Percentiles rank a stretch among this genome's conserved stretches.
Conservation (phyloP, 2,797 vertebrate genomes). For the Allobates femoralis region DNA sequence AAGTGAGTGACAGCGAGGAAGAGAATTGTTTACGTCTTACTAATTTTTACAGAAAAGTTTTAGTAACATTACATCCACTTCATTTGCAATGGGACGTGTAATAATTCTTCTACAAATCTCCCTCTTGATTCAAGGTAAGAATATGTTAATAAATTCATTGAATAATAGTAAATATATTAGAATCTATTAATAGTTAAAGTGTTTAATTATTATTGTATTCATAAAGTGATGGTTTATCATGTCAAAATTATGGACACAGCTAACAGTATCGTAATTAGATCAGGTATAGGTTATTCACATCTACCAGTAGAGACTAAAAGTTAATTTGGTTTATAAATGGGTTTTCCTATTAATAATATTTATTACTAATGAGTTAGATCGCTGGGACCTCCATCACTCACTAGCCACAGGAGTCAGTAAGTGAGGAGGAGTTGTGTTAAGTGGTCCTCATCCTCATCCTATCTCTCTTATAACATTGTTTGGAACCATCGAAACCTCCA, state of each 20-base stretch:
- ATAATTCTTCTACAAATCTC: constrained; percentile 10
- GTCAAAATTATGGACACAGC: neutral
- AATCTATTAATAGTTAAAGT: neutral
- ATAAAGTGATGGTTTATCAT: neutral
- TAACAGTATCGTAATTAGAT: neutral
- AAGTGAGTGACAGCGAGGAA: constrained; percentile 28
- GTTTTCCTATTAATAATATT: neutral
- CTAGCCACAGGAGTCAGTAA: too few relatives aligned
- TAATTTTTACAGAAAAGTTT: neutral
- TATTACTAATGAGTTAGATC: neutral
- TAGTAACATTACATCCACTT: neutral
- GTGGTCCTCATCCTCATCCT: too few relatives aligned
- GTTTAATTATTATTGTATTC: neutral
- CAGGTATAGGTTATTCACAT: neutral
- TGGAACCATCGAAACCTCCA: too few relatives aligned
- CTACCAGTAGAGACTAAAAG: neutral
- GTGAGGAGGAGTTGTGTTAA: too few relatives aligned
- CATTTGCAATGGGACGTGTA: constrained; percentile 10
- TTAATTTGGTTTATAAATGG: too few relatives aligned
- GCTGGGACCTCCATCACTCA: neutral
- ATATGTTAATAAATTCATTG: neutral
- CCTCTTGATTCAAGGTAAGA: constrained; percentile 45
- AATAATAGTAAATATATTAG: neutral
- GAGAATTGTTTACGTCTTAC: neutral
- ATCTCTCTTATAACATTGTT: too few relatives aligned